Base-by-base conservation (phyloP, 2,113 vertebrate genomes). In the Nothoprocta pentlandii region DNA sequence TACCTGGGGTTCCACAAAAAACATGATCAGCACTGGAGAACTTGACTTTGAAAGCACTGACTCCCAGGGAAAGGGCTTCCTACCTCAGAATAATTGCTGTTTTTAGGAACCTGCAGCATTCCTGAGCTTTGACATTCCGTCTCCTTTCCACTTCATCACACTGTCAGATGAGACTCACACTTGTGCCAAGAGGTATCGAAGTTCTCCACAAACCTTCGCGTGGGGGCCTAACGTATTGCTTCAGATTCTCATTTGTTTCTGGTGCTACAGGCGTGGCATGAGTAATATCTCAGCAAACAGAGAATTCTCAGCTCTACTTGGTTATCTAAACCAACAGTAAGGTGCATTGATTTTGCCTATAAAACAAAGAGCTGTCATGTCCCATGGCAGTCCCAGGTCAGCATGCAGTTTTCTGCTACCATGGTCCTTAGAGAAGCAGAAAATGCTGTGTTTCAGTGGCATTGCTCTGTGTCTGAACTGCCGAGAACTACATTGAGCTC, bases 351-450 rank as follows among this genome's bases (percentile, higher is more conserved):
- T 2, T 63, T 47, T 64, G 19, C 5, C 8, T 22, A 9, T 10
- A 20, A 34, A 61, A 44, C 42, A 63, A 49, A 66, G 26, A 4
- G 15, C 5, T 63, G 56, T 51, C 76, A 68, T 47, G 51, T 39
- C 28, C 51, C 56, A 1, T 1, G 34, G 80, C 25, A 58, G 13
- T 12, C 46, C 7, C 1, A 16, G 49, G 11, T 30, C 54, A 56
- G 28, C 16, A 17, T 9, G 17, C 17, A 58, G 16, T 21, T 66
- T 16, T 9, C 28, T 68, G 30, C 46, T 78, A 54, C 42, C n/a
- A 9, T 4, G 25, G 22, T 56, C 63, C 63, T 51, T 1, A 20
- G 44, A 0, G 3, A 30, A 0, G 2, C 21, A 22, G 39, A 36
- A 22, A 81, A 68, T 28, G 8, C 10, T 83, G 66, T 76, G 2